Conservation (phyloP, 2,797 vertebrate genomes). For the Parauchenoglanis ngamensis region DNA sequence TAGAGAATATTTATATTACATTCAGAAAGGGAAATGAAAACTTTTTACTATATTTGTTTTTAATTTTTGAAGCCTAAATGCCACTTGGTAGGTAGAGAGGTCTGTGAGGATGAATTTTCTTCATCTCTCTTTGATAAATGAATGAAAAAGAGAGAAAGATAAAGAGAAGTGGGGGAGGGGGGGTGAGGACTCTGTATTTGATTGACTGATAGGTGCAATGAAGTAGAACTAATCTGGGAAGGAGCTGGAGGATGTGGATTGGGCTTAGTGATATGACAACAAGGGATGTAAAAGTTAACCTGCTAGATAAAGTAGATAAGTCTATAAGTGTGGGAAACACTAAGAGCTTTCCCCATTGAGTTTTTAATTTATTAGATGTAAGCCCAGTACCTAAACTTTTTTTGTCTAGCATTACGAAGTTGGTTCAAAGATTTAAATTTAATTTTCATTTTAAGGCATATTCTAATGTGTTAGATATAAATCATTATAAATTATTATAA, state of each 20-base stretch:
- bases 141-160: constrained; percentile 45
- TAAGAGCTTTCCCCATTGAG: background rate
- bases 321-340: constrained; percentile 29
- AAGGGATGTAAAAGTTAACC: constrained; percentile 61
- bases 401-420: background rate
- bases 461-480: background rate
- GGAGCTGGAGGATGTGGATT: constrained; percentile 65
- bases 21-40: background rate
- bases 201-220: constrained; percentile 80
- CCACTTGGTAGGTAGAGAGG: background rate
- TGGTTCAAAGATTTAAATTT: no score
- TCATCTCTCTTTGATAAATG: background rate
- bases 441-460: background rate
- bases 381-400: background rate
- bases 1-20: background rate
- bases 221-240: constrained; percentile 75
- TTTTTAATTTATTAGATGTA: background rate
- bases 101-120: no score
- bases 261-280: constrained; percentile 67
- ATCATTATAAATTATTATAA: background rate
- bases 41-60: background rate
- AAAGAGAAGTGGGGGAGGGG: constrained; percentile 62
- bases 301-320: constrained; percentile 56
- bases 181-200: constrained; percentile 59
- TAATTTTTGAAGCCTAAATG: background rate